Base-by-base conservation (phyloP, 2,888 invertebrate species). In the Phymatocera aterrima region DNA sequence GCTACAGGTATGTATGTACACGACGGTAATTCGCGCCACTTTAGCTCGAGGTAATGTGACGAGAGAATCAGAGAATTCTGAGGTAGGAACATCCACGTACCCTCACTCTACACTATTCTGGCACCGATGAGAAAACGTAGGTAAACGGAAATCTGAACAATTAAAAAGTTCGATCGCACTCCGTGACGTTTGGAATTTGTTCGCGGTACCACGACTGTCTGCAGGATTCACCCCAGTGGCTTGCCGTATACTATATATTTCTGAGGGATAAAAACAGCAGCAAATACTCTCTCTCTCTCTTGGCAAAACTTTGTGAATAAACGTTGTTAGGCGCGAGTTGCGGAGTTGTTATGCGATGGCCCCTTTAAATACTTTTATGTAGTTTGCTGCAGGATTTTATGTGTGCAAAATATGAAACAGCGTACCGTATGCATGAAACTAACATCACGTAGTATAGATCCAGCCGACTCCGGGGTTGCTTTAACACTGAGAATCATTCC, bases 271-370 rank as follows among this genome's bases (percentile, higher is more conserved):
- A n/a, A n/a, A 68, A 46, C 46, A 31, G 34, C 10, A 1, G 37
- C 18, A 37, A 10, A 64, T 1, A 10, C 61, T 37, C n/a, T 34
- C 8, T 34, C 61, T 64, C 37, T 64, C n/a, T 10, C 61, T 24
- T 4, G 8, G 34, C n/a, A 37, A 64, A 61, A 72, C 72, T 72
- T 72, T 72, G 18, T 51, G 51, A 72, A 72, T 72, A 72, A 72
- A 72, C 72, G 72, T 34, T 51, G 72, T 51, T 72, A 51, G 48
- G 51, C 72, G 48, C 5, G 72, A 72, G 72, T 72, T 72, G 18
- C 51, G 34, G 72, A 72, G 31, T 43, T 34, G n/a, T 51, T 31
- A 72, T n/a, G n/a, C 70, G 51, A 72, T 31, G 51, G 34, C 31
- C 51, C 31, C 31, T 72, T 72, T 68, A 46, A n/a, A 68, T 68